These are phyloP conservation scores for Epirrhoe alternata DNA, from an alignment of 2,888 invertebrate genomes.

Conservation along the genomic window DNA sequence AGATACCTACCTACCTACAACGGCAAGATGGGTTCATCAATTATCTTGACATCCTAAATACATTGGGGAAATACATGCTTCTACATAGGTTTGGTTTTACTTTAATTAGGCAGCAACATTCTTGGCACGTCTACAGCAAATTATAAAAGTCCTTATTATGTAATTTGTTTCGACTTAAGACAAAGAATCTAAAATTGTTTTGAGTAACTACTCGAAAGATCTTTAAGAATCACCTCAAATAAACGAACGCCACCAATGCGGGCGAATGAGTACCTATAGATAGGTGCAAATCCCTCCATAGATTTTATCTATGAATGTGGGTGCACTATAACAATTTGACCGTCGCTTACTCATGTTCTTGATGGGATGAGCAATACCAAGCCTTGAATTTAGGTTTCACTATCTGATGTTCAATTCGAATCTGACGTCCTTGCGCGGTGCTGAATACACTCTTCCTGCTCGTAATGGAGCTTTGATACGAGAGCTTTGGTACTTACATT, in stretches of 20 bases:
- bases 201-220: not conserved
- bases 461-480: not conserved
- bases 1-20: too few relatives aligned
- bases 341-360: not conserved
- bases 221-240: not conserved
- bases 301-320: not conserved
- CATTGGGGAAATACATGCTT: too few relatives aligned
- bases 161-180: too few relatives aligned
- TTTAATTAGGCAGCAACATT: too few relatives aligned
- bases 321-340: not conserved
- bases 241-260: not conserved
- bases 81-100: too few relatives aligned
- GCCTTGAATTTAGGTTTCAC: not conserved
- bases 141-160: too few relatives aligned
- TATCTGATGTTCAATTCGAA: not conserved
- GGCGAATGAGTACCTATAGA: not conserved
- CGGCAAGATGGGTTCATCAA: not conserved
- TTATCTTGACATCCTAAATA: not conserved
- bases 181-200: not conserved
- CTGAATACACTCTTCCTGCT: not conserved
- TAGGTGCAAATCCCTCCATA: not conserved
- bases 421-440: not conserved
- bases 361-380: not conserved
- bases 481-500: not conserved
- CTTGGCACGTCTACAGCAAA: too few relatives aligned